These are phyloP conservation scores for Leptarthrus brevirostris DNA, from an alignment of 2,888 invertebrate genomes.

Conservation along the genomic window DNA sequence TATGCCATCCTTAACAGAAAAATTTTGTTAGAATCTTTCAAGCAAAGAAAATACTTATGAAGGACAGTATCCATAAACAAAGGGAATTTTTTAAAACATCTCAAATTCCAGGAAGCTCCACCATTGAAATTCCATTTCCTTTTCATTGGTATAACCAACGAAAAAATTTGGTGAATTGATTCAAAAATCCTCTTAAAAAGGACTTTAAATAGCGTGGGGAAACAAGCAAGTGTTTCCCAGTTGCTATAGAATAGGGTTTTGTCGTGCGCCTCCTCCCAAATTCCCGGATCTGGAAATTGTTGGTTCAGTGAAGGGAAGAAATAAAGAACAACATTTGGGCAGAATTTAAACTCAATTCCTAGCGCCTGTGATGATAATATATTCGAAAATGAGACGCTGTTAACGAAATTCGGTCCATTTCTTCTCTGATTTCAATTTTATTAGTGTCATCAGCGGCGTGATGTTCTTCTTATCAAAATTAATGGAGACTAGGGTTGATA, in stretches of 20 bases:
- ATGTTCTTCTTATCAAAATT: constrained; percentile 33
- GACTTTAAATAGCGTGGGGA: constrained; percentile 32
- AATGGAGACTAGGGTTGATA: no score
- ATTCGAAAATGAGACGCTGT: constrained; percentile 27
- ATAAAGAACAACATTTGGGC: background rate
- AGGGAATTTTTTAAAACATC: background rate
- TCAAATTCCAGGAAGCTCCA: background rate
- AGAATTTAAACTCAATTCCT: background rate
- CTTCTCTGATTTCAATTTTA: constrained; percentile 41
- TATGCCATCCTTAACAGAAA: background rate
- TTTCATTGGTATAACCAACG: constrained; percentile 8
- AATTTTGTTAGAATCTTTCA: background rate
- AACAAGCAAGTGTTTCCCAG: constrained; percentile 27
- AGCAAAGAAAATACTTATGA: background rate
- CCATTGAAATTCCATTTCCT: background rate
- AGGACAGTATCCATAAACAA: no score
- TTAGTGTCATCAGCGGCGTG: constrained; percentile 40
- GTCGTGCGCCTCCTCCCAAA: background rate
- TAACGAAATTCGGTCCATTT: constrained; percentile 26
- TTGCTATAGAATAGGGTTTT: background rate
- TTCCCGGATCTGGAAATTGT: constrained; percentile 11
- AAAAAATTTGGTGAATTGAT: constrained; percentile 21
- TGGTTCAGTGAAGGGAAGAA: constrained; percentile 4
- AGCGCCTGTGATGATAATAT: background rate
- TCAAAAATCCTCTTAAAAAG: constrained; percentile 39